Conservation (phyloP, 2,888 invertebrate genomes). For the Myopa testacea region DNA sequence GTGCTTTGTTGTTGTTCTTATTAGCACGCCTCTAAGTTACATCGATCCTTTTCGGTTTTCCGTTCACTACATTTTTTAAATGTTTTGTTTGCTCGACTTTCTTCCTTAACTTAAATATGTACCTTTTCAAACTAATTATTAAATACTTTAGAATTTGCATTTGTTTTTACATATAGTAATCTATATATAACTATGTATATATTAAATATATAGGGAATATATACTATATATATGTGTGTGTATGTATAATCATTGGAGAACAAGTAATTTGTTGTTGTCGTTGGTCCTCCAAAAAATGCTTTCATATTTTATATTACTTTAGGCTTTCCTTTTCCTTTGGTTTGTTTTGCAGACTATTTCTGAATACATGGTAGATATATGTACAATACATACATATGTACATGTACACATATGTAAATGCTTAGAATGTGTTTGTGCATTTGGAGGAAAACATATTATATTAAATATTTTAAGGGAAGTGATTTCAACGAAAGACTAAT, state of each 20-base stretch:
- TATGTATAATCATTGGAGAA: conserved; percentile 54
- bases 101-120: background rate
- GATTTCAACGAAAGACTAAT: too few relatives aligned
- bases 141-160: conserved; percentile 63
- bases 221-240: conserved; percentile 1
- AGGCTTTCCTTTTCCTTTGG: background rate
- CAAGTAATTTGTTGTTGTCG: conserved; percentile 41
- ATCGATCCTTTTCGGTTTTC: conserved; percentile 36
- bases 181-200: conserved; percentile 50
- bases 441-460: background rate
- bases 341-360: too few relatives aligned
- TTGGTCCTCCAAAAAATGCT: conserved; percentile 39
- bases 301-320: conserved; percentile 40
- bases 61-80: background rate
- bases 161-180: conserved; percentile 51
- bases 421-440: background rate
- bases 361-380: too few relatives aligned
- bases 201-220: conserved; percentile 50
- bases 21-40: background rate
- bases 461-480: background rate
- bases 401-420: too few relatives aligned
- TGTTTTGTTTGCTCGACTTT: background rate
- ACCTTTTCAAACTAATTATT: conserved; percentile 32
- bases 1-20: conserved; percentile 26
- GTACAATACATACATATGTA: too few relatives aligned